These are phyloP conservation scores for Malthinus seriepunctatus DNA, from an alignment of 2,888 invertebrate species.

Conservation along the genomic window DNA sequence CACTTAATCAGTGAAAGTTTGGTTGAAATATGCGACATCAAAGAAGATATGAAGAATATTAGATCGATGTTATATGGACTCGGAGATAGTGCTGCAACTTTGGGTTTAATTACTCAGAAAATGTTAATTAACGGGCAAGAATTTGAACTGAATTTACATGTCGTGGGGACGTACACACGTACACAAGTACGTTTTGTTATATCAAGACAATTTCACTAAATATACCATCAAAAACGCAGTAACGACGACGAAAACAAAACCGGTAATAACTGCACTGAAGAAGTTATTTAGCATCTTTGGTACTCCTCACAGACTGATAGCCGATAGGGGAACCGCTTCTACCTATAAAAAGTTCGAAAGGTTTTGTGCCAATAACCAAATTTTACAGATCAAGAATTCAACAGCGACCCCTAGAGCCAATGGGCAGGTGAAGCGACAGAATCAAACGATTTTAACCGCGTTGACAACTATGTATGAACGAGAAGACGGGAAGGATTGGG, in stretches of 20 bases:
- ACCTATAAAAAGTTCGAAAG: not conserved
- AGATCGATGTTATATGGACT: no score
- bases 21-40: no score
- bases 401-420: conserved; percentile 12
- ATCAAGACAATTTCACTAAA: conserved; percentile 1
- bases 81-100: no score
- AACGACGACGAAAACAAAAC: not conserved
- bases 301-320: not conserved
- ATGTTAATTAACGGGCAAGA: no score
- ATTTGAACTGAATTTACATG: no score
- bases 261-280: not conserved
- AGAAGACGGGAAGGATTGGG: conserved; percentile 5
- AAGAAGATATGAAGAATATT: no score
- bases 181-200: not conserved
- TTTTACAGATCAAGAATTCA: conserved; percentile 1
- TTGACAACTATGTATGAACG: not conserved
- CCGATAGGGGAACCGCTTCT: not conserved
- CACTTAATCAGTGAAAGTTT: no score
- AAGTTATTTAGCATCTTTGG: not conserved
- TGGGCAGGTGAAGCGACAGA: conserved; percentile 1
- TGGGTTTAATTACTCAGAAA: no score
- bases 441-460: not conserved
- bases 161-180: no score
- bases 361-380: not conserved
- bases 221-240: not conserved